These are phyloP conservation scores for Microtus montanus DNA, from an alignment of 2,113 vertebrate species.

Conservation along the genomic window DNA sequence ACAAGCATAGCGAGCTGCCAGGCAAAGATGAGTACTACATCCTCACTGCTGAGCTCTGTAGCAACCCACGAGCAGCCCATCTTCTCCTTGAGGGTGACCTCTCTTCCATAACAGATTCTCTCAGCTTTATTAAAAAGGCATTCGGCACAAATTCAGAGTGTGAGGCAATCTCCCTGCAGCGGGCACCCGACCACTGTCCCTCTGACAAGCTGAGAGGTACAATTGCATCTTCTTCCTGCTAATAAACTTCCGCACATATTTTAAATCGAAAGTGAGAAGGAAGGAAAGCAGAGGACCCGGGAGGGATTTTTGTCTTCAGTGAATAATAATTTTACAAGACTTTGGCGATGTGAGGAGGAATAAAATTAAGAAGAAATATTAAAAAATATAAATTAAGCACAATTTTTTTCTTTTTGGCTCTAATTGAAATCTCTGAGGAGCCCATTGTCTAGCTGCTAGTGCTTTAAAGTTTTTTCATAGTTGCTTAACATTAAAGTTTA, in stretches of 20 bases:
- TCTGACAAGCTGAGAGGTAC: conserved; percentile 56
- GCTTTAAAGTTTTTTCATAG: conserved; percentile 52
- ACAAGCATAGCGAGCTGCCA: neutral
- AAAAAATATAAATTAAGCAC: conserved; percentile 69
- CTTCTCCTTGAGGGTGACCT: neutral
- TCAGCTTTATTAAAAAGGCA: conserved; percentile 59
- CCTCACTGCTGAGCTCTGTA: neutral
- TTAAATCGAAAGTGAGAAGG: conserved; percentile 80
- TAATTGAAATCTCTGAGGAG: conserved; percentile 45
- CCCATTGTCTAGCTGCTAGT: conserved; percentile 52
- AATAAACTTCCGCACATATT: conserved; percentile 80
- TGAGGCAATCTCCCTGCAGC: conserved; percentile 66
- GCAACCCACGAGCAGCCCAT: neutral
- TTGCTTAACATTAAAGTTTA: conserved; percentile 43
- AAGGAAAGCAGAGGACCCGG: conserved; percentile 67
- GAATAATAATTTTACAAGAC: conserved; percentile 81
- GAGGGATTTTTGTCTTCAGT: conserved; percentile 79
- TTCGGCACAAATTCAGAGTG: conserved; percentile 41
- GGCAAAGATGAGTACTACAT: neutral
- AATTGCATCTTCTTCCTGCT: conserved; percentile 75
- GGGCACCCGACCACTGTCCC: conserved; percentile 42
- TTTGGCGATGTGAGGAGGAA: conserved; percentile 72
- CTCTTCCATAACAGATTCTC: neutral
- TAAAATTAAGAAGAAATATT: conserved; percentile 78
- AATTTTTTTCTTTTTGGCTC: conserved; percentile 64